Percentiles rank a stretch among this genome's conserved stretches.
These are phyloP conservation scores for Hirtodrosophila trivittata DNA, from an alignment of 2,888 invertebrate genomes.

Conservation along the genomic window DNA sequence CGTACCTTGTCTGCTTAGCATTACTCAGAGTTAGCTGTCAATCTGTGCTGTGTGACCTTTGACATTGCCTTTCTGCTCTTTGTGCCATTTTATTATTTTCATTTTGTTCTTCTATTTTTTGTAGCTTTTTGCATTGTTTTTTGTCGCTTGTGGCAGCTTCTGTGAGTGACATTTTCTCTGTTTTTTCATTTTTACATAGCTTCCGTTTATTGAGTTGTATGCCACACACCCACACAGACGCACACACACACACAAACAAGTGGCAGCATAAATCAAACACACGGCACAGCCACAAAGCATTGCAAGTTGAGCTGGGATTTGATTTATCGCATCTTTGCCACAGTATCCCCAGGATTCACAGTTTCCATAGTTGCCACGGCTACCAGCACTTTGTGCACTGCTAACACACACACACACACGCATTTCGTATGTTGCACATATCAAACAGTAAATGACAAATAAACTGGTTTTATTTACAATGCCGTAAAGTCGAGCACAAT, in stretches of 20 bases:
- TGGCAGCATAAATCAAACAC: constrained; percentile 63
- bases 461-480: constrained; percentile 34
- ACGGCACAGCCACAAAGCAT: constrained; percentile 39
- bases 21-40: constrained; percentile 41
- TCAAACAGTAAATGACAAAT: constrained; percentile 12
- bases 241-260: constrained; percentile 27
- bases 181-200: constrained; percentile 6
- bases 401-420: constrained; percentile 12
- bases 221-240: no score
- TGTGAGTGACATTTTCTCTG: constrained; percentile 43
- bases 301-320: constrained; percentile 25
- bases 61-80: constrained; percentile 51
- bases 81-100: constrained; percentile 51
- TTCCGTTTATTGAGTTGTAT: constrained; percentile 61
- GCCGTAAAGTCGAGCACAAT: neutral
- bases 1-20: constrained; percentile 11
- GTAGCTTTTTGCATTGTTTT: constrained; percentile 4
- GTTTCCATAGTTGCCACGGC: constrained; percentile 15
- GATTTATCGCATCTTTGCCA: constrained; percentile 52
- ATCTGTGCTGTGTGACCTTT: constrained; percentile 54
- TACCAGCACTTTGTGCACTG: neutral
- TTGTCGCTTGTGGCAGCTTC: constrained; percentile 21
- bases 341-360: neutral
- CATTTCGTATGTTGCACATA: constrained; percentile 5
- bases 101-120: constrained; percentile 24